A percentile compares a stretch with the other conserved stretches of the same genome.
Conservation (phyloP, 2,797 vertebrate species). For the Chromobotia macracanthus region DNA sequence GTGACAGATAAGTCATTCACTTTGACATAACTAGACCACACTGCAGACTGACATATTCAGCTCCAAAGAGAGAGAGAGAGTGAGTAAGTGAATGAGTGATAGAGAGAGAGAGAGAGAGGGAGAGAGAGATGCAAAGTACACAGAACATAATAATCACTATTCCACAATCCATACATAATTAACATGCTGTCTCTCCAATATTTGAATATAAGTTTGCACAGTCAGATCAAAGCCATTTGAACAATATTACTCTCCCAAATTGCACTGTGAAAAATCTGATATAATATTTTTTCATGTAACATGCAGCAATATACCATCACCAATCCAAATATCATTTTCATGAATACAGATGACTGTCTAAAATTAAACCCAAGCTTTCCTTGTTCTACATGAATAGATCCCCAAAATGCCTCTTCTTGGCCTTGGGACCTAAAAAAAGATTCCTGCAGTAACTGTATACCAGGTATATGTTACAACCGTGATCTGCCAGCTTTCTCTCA, state of each 20-base stretch:
- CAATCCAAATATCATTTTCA: slow-evolving; percentile 44
- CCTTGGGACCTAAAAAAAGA: slow-evolving; percentile 40
- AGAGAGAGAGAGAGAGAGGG: not conserved
- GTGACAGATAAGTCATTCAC: slow-evolving; percentile 28
- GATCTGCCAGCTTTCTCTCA: slow-evolving; percentile 18
- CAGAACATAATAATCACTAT: not conserved
- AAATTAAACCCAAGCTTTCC: slow-evolving; percentile 46
- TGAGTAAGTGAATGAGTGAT: not conserved
- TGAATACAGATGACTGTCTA: slow-evolving; percentile 50
- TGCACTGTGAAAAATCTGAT: slow-evolving; percentile 23
- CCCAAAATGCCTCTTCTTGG: slow-evolving; percentile 24
- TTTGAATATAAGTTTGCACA: slow-evolving; percentile 8
- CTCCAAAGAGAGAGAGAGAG: slow-evolving; percentile 18
- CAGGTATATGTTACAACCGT: slow-evolving; percentile 24
- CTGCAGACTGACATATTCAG: slow-evolving; percentile 5
- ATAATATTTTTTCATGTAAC: slow-evolving; percentile 20
- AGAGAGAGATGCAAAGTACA: not conserved
- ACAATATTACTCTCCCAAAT: slow-evolving; percentile 18
- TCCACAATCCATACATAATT: slow-evolving; percentile 35
- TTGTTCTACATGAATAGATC: slow-evolving; percentile 15
- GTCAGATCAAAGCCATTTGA: slow-evolving; percentile 16
- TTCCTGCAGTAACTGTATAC: slow-evolving; percentile 37
- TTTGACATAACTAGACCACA: slow-evolving; percentile 48
- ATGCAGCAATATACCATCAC: slow-evolving; percentile 18
- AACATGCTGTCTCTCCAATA: slow-evolving; percentile 19